Evolutionary conservation across 2,888 invertebrate genomes (phyloP).

Genomic region (Sminthurinus aureus): DNA sequence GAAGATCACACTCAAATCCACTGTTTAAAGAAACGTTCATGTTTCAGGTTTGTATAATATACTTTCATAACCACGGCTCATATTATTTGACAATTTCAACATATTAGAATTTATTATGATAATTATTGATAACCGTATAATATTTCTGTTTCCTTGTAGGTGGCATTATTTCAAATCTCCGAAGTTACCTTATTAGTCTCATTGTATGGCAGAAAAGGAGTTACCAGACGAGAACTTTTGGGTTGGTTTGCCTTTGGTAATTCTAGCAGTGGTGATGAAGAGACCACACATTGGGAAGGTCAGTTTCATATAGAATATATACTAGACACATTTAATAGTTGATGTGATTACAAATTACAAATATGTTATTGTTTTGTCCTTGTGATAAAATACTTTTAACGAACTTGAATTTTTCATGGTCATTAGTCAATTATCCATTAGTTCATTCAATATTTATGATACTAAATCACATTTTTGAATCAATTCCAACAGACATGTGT

Average conservation of each 20-base stretch:
- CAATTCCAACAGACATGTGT: too few relatives aligned
- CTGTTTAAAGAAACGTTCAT: conserved; percentile 95
- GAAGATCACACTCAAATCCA: conserved; percentile 93
- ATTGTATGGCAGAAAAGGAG: conserved; percentile 88
- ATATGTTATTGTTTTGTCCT: too few relatives aligned
- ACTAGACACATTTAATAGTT: too few relatives aligned
- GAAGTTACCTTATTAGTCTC: conserved; percentile 95
- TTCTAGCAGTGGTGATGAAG: conserved; percentile 91
- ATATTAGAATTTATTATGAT: neutral
- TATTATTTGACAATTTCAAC: neutral
- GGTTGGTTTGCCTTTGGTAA: conserved; percentile 95
- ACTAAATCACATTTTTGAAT: too few relatives aligned
- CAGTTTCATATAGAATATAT: too few relatives aligned
- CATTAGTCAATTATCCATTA: too few relatives aligned
- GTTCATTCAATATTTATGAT: too few relatives aligned
- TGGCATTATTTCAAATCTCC: conserved; percentile 91
- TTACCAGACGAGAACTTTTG: conserved; percentile 95
- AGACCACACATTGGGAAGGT: conserved; percentile 90
- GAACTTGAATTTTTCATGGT: too few relatives aligned
- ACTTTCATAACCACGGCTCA: neutral
- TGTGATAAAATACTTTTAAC: too few relatives aligned
- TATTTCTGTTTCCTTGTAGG: conserved; percentile 72
- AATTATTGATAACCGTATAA: too few relatives aligned
- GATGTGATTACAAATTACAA: too few relatives aligned
- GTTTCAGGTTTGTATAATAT: conserved; percentile 76